Base-by-base conservation (phyloP, 1,140 invertebrate species). In the Neodiprion fabricii region DNA sequence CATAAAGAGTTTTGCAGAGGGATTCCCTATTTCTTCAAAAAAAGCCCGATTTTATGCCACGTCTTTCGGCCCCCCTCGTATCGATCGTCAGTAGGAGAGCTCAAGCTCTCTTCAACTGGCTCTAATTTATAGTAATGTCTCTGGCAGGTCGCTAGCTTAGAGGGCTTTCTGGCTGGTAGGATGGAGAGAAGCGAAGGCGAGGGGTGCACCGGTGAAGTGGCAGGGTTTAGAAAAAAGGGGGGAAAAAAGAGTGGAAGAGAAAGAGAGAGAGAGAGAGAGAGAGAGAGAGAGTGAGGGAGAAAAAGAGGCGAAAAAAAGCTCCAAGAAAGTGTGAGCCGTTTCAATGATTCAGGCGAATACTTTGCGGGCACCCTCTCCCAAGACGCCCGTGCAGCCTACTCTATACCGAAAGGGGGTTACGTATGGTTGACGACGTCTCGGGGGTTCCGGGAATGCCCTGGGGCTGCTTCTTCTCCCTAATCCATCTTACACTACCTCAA, bases 101-200 rank as follows among this genome's bases (percentile, higher is more conserved):
- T 61, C 53, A 61, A 61, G 53, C 53, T 61, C 28, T 40, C 53
- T 61, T 9, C 53, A 61, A 61, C 53, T 17, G 53, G n/a, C 53
- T 61, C 53, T 61, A 12, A 61, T 61, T 61, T 61, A 61, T 61
- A 61, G 53, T 61, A 61, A 61, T 61, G 53, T 61, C 53, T 61
- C n/a, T 61, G 7, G 53, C 53, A 61, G 53, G n/a, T 61, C 53
- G 53, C n/a, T 5, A 17, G 53, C 53, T 61, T 61, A 12, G 53
- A 61, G 53, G 53, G 53, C 53, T 61, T 61, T 61, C n/a, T 61
- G n/a, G 53, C 9, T 61, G 11, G 53, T 40, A 40, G 28, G 28
- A 40, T 40, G 28, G 5, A 40, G 28, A 40, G 28, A 40, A 40
- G 28, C 1, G 28, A 40, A 40, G 28, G 28, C 28, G 28, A 40